Evolutionary conservation across 2,113 vertebrate genomes (phyloP).

Genomic region (Corythaixoides concolor): DNA sequence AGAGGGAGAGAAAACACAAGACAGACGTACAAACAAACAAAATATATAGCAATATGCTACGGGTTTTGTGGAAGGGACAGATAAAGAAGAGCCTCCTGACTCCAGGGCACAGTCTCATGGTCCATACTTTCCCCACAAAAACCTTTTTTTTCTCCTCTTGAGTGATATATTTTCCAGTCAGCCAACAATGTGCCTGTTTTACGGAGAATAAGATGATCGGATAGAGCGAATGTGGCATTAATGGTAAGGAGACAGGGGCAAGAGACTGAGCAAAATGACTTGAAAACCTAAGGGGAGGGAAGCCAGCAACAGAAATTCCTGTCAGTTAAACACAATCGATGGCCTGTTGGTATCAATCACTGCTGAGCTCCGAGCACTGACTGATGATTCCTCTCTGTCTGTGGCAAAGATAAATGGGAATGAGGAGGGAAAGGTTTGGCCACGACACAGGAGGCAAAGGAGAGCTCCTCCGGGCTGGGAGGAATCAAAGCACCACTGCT

Average conservation of each 20-base stretch:
- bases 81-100: not conserved
- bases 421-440: not conserved
- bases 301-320: not conserved
- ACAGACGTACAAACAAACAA: not conserved
- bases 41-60: accelerated
- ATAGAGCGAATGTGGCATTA: not conserved
- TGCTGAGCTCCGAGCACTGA: not conserved
- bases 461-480: not conserved
- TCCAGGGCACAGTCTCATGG: not conserved
- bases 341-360: not conserved
- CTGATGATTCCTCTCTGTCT: not conserved
- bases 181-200: accelerated
- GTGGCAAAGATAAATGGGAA: not conserved
- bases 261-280: not conserved
- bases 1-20: not conserved
- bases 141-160: no score
- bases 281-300: not conserved
- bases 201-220: not conserved
- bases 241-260: not conserved
- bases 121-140: not conserved
- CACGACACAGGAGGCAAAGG: not conserved
- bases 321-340: not conserved
- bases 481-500: not conserved
- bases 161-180: not conserved
- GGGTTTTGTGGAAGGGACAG: not conserved